phyloP scores from a whole-genome alignment of 2,113 vertebrate species.

The Micronycteris hirsuta region DNA sequence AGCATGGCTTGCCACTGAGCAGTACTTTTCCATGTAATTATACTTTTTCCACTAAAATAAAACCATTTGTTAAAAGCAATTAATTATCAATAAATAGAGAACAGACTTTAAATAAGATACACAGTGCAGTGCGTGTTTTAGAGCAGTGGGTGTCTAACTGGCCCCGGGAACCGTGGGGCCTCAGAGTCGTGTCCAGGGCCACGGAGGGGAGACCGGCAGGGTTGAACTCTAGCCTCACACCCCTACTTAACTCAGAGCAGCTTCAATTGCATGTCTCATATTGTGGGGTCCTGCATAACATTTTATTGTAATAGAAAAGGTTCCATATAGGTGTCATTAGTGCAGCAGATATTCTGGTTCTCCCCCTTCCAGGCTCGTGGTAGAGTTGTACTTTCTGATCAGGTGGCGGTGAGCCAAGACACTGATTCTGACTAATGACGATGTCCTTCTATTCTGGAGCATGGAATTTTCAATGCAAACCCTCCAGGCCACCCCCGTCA shows the following conservation, averaged over 20 bases:
- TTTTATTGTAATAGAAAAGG: background rate
- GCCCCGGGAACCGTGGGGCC: background rate
- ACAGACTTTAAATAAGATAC: background rate
- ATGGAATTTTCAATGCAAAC: background rate
- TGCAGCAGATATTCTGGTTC: background rate
- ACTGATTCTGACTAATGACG: background rate
- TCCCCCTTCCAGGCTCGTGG: rapidly evolving
- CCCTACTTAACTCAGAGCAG: background rate
- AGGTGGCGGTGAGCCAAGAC: background rate
- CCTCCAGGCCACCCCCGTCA: background rate
- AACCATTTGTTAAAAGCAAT: slow-evolving; percentile 53
- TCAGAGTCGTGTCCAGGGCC: background rate
- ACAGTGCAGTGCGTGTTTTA: background rate
- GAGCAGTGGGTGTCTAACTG: background rate
- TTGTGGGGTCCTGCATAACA: background rate
- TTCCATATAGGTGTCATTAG: background rate
- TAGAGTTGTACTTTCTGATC: too few relatives aligned
- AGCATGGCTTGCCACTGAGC: background rate
- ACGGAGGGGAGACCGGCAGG: rapidly evolving
- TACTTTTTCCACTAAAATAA: slow-evolving; percentile 40
- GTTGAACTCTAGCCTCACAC: too few relatives aligned
- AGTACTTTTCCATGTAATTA: slow-evolving; percentile 38
- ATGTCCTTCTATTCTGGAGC: background rate
- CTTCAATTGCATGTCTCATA: background rate
- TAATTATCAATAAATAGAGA: slow-evolving; percentile 34